Base-by-base conservation (phyloP, 2,888 invertebrate species). In the Parapristionchus giblindavisi region DNA sequence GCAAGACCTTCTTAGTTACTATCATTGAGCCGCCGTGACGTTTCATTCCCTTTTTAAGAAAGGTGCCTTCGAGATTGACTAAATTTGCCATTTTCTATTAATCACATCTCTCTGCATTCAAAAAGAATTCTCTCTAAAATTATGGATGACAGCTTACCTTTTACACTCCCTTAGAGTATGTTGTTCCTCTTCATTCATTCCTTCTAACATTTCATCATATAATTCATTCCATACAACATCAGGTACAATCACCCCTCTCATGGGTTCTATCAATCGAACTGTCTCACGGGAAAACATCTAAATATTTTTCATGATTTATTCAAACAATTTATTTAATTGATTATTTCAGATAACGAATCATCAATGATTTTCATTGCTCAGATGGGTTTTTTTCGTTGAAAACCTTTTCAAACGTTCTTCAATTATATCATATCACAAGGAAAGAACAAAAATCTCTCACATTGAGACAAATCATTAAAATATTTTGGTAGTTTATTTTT, bases 171-270 rank as follows among this genome's bases (percentile, higher is more conserved):
- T 72, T 4, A 83, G 61, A 14, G 81, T 77, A 52, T 79, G 79
- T 61, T 81, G 58, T 54, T 83, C 83, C 34, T 79, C 78, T 60
- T 81, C 81, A 51, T 68, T 80, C 81, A 81, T 80, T 24, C 76
- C 78, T 68, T 77, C 75, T 76, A 83, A 81, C 79, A 85, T 83
- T 65, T 85, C 85, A 65, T 83, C 80, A 51, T 84, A 84, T 11
- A 85, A 66, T 76, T 85, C 85, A 40, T 83, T 79, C 85, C 85
- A 85, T 43, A 85, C 84, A 29, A 84, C 84, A 76, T 85, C 85
- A 6, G 85, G 82, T 61, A 85, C 85, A 68, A 77, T 75, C 38
- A 84, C 80, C 21, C 83, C 80, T 11, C 80, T 76, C 11, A 83
- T 76, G 4, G 84, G 84, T 66, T 83, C 81, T 40, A 84, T 84